Conservation (phyloP, 2,797 vertebrate species). For the Sebastiscus albofasciatus region DNA sequence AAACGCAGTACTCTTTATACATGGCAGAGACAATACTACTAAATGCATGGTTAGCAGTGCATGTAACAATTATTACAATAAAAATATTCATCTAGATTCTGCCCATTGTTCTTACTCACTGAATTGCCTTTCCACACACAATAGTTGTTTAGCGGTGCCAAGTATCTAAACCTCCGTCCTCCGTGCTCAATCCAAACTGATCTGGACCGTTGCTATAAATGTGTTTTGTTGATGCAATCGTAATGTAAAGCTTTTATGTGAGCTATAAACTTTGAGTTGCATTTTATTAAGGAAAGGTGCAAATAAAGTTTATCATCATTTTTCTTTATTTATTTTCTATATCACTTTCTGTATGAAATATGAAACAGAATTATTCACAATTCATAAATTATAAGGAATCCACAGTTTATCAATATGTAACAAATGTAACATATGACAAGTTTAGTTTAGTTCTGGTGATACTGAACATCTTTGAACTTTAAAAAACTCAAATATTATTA, state of each 20-base stretch:
- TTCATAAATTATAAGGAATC: neutral
- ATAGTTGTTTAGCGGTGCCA: slow-evolving; percentile 49
- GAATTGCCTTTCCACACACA: slow-evolving; percentile 52
- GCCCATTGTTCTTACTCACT: slow-evolving; percentile 59
- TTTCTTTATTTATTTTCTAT: neutral
- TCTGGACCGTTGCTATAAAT: neutral
- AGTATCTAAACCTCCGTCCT: slow-evolving; percentile 22
- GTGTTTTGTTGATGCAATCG: neutral
- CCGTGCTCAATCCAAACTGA: slow-evolving; percentile 3
- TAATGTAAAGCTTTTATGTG: neutral
- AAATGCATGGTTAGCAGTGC: slow-evolving; percentile 53
- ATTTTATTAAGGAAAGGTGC: neutral
- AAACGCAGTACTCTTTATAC: slow-evolving; percentile 59
- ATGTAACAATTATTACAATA: slow-evolving; percentile 60
- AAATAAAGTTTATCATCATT: neutral
- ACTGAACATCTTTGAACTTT: neutral
- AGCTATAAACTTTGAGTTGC: neutral
- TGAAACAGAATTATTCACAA: neutral
- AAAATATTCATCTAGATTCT: slow-evolving; percentile 58
- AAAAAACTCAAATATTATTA: no score
- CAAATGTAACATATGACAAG: no score
- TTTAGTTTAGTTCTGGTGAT: neutral
- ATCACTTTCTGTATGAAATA: neutral
- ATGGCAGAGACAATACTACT: slow-evolving; percentile 49
- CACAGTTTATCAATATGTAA: neutral